Evolutionary conservation across 2,888 invertebrate species (phyloP), one percentile per base, ranked within the genome.

Genomic region (Chymomyza procnemis): DNA sequence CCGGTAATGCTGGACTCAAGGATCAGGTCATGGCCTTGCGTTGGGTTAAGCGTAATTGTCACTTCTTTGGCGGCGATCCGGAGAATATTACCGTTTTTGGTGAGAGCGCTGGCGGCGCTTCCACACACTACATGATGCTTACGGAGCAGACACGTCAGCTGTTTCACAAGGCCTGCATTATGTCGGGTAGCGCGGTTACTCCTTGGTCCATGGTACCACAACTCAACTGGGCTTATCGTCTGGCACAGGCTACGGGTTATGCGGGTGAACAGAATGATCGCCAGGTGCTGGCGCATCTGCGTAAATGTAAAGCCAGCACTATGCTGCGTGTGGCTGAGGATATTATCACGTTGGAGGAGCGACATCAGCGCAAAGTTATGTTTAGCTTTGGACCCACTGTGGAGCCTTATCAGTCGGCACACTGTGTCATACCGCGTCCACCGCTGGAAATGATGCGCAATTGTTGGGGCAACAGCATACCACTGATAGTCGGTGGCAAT

Each of bases 1-100:
- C 93, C 0, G 93, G 93, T 1, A 93, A 93, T 82, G 92, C 92
- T 0, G 92, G 92, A 2, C 86, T 93, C 0, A 92, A 93, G 84
- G 93, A 93, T 80, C 92, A 92, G 87, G 89, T 92, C 1, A 73
- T 92, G 80, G 92, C 92, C 0, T 75, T 93, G 54, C 91, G 91
- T 72, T 93, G 93, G 92, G 89, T 93, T 0, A 91, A 92, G 71
- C 85, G 84, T 1, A 93, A 93, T 75, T 92, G 92, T 18, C 71
- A 84, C 12, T 88, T 88, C 63, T 93, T 93, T 78, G 92, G 92
- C 46, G 93, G 93, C 1, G 92, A 93, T 85, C 89, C 92, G 0
- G 81, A 91, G 6, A 93, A 93, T 69, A 92, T 91, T 2, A 92
- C 92, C 0, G 88, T 93, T 8, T 92, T 92, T 75, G 93, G 93